A percentile compares a stretch with the other conserved stretches of the same genome.
These are phyloP conservation scores for Lathronympha strigana DNA, from an alignment of 2,888 invertebrate genomes.

Conservation along the genomic window DNA sequence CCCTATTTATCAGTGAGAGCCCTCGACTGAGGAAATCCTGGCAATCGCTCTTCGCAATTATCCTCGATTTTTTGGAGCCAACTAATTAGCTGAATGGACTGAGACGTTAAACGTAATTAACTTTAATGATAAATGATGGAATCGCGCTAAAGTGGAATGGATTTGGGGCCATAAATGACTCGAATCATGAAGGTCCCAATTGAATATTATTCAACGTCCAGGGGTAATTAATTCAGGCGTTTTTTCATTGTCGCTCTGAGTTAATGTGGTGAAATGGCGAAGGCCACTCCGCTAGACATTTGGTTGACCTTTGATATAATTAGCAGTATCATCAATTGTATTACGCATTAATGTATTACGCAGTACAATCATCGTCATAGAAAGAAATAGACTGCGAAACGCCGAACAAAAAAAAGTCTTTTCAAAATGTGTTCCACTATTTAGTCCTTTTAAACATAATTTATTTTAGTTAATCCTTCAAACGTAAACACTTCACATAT, in stretches of 20 bases:
- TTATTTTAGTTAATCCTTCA: too few relatives aligned
- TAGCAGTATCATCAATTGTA: too few relatives aligned
- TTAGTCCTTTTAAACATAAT: too few relatives aligned
- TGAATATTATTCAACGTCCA: conserved; percentile 41
- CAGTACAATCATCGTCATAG: too few relatives aligned
- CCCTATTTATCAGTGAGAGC: conserved; percentile 69
- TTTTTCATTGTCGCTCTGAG: background rate
- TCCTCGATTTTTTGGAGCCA: conserved; percentile 73
- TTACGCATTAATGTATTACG: too few relatives aligned
- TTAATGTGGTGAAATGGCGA: background rate
- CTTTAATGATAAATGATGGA: conserved; percentile 74
- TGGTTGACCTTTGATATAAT: background rate
- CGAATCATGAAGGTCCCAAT: conserved; percentile 39
- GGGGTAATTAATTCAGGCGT: conserved; percentile 28
- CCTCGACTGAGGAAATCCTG: conserved; percentile 69
- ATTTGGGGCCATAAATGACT: conserved; percentile 43
- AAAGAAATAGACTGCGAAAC: too few relatives aligned
- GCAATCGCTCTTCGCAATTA: conserved; percentile 77
- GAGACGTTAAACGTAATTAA: conserved; percentile 74
- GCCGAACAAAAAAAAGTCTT: too few relatives aligned
- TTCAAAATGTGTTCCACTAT: too few relatives aligned
- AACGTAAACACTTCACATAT: too few relatives aligned
- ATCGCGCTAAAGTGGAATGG: conserved; percentile 43
- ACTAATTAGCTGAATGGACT: conserved; percentile 78
- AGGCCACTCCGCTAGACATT: background rate